Base-by-base conservation (phyloP, 1,140 invertebrate genomes). In the Drosophila setifemur region DNA sequence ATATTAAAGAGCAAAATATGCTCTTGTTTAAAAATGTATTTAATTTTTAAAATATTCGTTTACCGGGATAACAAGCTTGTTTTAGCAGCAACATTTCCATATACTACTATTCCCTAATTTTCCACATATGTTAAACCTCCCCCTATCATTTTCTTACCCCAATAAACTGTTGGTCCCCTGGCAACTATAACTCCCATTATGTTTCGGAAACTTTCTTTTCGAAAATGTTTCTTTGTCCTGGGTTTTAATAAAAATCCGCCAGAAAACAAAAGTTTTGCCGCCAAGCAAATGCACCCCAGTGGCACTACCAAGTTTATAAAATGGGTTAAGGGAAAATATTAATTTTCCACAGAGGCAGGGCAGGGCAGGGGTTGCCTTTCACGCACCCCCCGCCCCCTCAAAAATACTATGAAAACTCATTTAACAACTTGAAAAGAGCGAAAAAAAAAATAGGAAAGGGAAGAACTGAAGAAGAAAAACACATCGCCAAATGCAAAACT, bases 331-430 rank as follows among this genome's bases (percentile, higher is more conserved):
- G 25, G 40, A 69, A 69, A 55, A 69, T 69, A 69, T 70, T 70
- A 70, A 70, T 70, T 70, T 70, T 64, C 60, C 42, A 28, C 57
- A 64, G 48, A 12, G 49, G 21, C 58, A 43, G 25, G 42, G 33
- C 67, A 44, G 50, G 28, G 26, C 43, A 48, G 58, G 50, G 66
- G 64, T 57, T n/a, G n/a, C n/a, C n/a, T 40, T 39, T 40, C 14
- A 1, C 12, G 29, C 29, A n/a, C 9, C 11, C n/a, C 29, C 29
- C 33, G 48, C 43, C 33, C 48, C 35, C 19, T 8, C 52, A 31
- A 68, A 78, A 83, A 74, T 78, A 85, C 70, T 83, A 83, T 83
- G 79, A 85, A 85, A 83, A 83, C 79, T 83, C 82, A 78, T 83
- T 83, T 83, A 83, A 83, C 70, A 79, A 85, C 64, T 85, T 83